Evolutionary conservation across 2,113 vertebrate species (phyloP).

Genomic region (Coregonus clupeaformis): DNA sequence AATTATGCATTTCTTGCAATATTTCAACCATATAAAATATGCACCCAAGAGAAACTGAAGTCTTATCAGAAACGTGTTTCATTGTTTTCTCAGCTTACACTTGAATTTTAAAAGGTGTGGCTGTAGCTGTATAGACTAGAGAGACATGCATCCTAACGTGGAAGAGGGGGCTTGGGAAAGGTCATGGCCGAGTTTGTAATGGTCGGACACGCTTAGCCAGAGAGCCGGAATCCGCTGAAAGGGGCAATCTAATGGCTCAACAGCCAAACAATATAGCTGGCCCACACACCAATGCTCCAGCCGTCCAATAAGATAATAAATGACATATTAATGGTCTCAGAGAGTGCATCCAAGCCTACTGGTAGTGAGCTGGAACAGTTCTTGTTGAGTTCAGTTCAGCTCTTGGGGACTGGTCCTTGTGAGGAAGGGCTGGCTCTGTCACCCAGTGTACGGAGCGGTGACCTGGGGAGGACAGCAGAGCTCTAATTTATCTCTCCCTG

Average conservation of each 20-base stretch:
- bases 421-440: slow-evolving; percentile 32
- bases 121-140: no score
- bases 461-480: slow-evolving; percentile 9
- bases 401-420: neutral
- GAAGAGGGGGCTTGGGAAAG: slow-evolving; percentile 42
- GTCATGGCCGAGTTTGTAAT: slow-evolving; percentile 35
- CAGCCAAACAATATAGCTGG: slow-evolving; percentile 6
- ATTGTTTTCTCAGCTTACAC: no score
- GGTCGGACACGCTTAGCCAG: slow-evolving; percentile 23
- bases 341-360: slow-evolving; percentile 10
- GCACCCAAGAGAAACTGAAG: no score
- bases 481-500: slow-evolving; percentile 47
- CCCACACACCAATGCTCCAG: slow-evolving; percentile 7
- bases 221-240: slow-evolving; percentile 13
- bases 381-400: neutral
- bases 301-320: slow-evolving; percentile 9
- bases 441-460: slow-evolving; percentile 35
- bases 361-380: neutral
- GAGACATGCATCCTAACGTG: neutral
- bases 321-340: slow-evolving; percentile 1
- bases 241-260: neutral
- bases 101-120: no score
- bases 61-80: no score
- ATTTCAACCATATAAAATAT: no score
- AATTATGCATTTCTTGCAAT: no score